Conservation (phyloP, 2,113 vertebrate genomes). For the Ptilorrhoa leucosticta region DNA sequence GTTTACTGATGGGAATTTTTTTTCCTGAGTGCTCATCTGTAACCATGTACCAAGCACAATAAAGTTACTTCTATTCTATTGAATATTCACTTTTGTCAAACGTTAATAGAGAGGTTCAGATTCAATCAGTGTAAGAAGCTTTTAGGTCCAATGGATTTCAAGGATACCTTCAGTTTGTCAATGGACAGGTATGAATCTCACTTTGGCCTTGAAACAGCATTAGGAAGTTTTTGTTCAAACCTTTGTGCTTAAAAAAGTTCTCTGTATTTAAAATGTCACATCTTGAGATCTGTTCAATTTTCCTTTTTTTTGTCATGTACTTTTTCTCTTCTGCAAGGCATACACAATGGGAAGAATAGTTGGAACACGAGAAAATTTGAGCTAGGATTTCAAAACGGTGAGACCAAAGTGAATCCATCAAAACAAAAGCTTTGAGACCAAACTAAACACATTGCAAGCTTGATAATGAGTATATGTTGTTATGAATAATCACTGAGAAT, state of each 20-base stretch:
- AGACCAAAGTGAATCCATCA: slow-evolving; percentile 25
- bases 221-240: background rate
- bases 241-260: background rate
- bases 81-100: background rate
- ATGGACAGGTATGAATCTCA: background rate
- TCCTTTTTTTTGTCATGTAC: background rate
- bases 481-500: slow-evolving; percentile 34
- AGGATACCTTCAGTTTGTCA: background rate
- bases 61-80: background rate
- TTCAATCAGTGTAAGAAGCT: background rate
- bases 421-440: slow-evolving; percentile 37
- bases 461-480: slow-evolving; percentile 38
- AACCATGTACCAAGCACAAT: background rate
- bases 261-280: background rate
- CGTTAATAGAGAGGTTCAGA: background rate
- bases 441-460: slow-evolving; percentile 32
- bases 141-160: background rate
- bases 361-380: slow-evolving; percentile 31
- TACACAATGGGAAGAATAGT: background rate
- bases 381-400: slow-evolving; percentile 33
- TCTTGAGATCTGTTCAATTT: background rate
- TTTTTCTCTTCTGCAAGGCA: background rate
- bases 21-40: background rate
- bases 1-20: background rate
- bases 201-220: background rate